phyloP scores from a whole-genome alignment of 2,888 invertebrate species.

The Ceramica pisi region DNA sequence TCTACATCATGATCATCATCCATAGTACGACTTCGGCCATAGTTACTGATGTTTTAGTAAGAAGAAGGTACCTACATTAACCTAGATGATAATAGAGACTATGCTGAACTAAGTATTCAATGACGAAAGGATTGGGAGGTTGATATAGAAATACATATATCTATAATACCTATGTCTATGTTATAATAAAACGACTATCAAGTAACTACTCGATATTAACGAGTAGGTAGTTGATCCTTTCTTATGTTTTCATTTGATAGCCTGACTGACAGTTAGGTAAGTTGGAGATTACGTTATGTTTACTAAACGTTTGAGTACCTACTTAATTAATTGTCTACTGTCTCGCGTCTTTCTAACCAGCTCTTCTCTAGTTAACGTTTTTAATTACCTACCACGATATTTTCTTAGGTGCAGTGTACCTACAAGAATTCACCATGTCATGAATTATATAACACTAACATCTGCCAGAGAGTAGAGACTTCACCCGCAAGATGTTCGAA shows the following conservation, averaged over 20 bases:
- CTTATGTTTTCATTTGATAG: conserved; percentile 23
- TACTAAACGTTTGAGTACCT: conserved; percentile 8
- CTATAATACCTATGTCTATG: no score
- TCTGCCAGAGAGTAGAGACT: no score
- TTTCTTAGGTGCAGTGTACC: neutral
- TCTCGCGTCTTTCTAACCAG: neutral
- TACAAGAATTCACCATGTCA: neutral
- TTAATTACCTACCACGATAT: neutral
- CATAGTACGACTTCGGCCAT: no score
- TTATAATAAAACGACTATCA: no score
- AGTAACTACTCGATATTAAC: no score
- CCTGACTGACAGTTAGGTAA: conserved; percentile 12
- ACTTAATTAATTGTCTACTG: neutral
- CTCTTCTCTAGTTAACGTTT: neutral
- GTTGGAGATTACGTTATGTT: conserved; percentile 1
- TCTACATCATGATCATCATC: no score
- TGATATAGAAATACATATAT: no score
- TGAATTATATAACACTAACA: no score
- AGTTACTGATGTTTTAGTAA: no score
- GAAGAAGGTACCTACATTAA: no score
- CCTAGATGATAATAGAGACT: neutral
- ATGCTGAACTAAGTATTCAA: neutral
- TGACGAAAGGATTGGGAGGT: no score
- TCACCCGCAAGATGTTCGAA: no score
- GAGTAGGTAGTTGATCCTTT: neutral